Percentiles rank a stretch among this genome's conserved stretches.
Evolutionary conservation across 53 echinoderm and acorn worm genomes (phyloP).

Genomic region (Echinarachnius parma): DNA sequence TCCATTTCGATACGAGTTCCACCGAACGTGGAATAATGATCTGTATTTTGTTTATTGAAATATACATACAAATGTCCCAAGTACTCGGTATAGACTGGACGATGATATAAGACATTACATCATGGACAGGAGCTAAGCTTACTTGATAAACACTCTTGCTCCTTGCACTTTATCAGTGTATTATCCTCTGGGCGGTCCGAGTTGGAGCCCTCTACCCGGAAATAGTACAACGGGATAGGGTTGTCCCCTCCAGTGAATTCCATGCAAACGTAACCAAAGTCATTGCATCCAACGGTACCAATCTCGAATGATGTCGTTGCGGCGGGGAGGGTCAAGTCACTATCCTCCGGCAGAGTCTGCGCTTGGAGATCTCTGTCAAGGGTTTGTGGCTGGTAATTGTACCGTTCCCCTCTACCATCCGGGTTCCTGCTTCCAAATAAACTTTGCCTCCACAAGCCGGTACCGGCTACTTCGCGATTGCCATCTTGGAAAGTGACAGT

Average conservation of each 20-base stretch:
- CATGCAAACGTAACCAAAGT: constrained; percentile 65
- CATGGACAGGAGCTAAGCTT: too few relatives aligned
- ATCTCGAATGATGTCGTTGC: constrained; percentile 70
- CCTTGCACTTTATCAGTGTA: constrained; percentile 74
- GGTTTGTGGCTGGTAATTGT: constrained; percentile 59
- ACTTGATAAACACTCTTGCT: constrained; percentile 83
- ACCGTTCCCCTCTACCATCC: constrained; percentile 68
- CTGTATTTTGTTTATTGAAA: too few relatives aligned
- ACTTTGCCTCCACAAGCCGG: constrained; percentile 77
- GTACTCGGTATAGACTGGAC: too few relatives aligned
- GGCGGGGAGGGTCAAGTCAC: constrained; percentile 47
- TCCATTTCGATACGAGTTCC: too few relatives aligned
- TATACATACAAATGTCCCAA: too few relatives aligned
- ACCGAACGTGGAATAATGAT: too few relatives aligned
- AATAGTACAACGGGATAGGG: constrained; percentile 70
- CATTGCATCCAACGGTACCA: constrained; percentile 79
- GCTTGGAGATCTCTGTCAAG: constrained; percentile 47
- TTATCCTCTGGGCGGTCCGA: constrained; percentile 36
- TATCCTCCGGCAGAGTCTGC: constrained; percentile 57
- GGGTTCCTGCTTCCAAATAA: constrained; percentile 72
- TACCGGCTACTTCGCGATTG: constrained; percentile 70
- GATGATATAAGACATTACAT: too few relatives aligned
- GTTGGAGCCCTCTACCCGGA: constrained; percentile 52
- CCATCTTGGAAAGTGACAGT: constrained; percentile 45
- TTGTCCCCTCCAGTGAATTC: constrained; percentile 87